Evolutionary conservation across 2,888 invertebrate genomes (phyloP), one percentile per base, ranked within the genome.

Genomic region (Thysanoteuthis rhombus): DNA sequence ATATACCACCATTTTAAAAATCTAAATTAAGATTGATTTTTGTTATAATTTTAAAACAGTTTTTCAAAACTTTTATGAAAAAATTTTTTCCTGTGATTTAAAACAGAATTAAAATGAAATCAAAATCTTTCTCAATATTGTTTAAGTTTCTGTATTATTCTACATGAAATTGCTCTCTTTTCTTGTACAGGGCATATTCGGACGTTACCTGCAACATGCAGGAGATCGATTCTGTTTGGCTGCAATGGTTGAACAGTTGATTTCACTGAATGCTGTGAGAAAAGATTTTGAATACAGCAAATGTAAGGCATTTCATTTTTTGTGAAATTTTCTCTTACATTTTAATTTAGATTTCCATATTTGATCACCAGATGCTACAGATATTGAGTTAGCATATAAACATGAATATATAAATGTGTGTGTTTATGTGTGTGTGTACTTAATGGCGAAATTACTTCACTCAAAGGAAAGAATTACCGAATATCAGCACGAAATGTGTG

Each of bases 251-350:
- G 97, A 97, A 94, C 97, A 96, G 95, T 97, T 97, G 97, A 95
- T 97, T 22, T 96, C 97, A 36, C 96, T 97, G 19, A 96, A 95
- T 89, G 95, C 97, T 90, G 95, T 97, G 94, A 97, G 96, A 94
- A 97, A 96, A 94, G 97, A 97, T 94, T 97, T 97, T 96, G 97
- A 97, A 95, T 95, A 97, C 42, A 95, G 96, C 36, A 96, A 96
- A 96, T 95, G 97, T 97, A 95, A 96, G 96, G 95, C n/a, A n/a
- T n/a, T 75, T 75, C 12, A 75, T 10, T 12, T 75, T 75, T 75
- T 36, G 25, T 16, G 16, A 75, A 75, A 36, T n/a, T 94, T 94
- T 93, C 94, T 45, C 52, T 58, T 95, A 5, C 22, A 52, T 22
- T 47, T 42, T 8, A 42, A 42, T 42, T 22, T 47, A 47, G 19